Percentiles rank a stretch among this genome's conserved stretches.
Evolutionary conservation across 2,113 vertebrate species (phyloP).

Genomic region (Pycnonotus jocosus): DNA sequence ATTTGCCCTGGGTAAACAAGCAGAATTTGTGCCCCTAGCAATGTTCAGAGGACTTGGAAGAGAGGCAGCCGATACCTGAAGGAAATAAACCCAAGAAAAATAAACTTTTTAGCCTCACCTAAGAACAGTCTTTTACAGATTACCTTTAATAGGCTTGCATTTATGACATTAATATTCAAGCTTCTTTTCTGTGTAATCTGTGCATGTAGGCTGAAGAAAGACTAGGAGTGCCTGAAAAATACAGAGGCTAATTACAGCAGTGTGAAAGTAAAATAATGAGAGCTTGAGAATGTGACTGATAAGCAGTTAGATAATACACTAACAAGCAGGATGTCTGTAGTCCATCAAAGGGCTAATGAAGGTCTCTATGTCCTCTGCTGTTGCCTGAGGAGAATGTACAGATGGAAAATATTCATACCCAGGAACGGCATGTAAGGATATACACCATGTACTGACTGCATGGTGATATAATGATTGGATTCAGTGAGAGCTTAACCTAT

Average conservation of each 20-base stretch:
- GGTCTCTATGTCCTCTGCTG: conserved; percentile 4
- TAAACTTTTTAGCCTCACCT: background rate
- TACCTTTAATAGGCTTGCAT: background rate
- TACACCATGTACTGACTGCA: background rate
- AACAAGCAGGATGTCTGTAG: conserved; percentile 52
- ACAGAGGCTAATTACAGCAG: conserved; percentile 1
- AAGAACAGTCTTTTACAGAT: background rate
- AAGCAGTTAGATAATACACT: conserved; percentile 40
- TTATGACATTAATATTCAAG: background rate
- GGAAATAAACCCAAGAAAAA: background rate
- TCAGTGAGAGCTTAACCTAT: background rate
- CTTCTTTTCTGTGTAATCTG: background rate
- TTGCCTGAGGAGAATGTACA: background rate
- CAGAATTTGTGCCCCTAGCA: background rate
- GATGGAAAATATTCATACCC: background rate
- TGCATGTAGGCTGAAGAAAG: background rate
- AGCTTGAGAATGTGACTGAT: conserved; percentile 50
- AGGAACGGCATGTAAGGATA: background rate
- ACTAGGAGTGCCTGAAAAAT: background rate
- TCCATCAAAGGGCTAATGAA: conserved; percentile 35
- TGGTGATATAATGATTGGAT: background rate
- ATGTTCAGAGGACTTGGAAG: background rate
- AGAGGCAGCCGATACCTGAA: background rate
- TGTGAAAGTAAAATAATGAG: conserved; percentile 48
- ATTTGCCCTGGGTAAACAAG: background rate